Percentiles rank a stretch among this genome's conserved stretches.
phyloP scores from a whole-genome alignment of 1,140 invertebrate genomes.

The Drosophila ercepeae region DNA sequence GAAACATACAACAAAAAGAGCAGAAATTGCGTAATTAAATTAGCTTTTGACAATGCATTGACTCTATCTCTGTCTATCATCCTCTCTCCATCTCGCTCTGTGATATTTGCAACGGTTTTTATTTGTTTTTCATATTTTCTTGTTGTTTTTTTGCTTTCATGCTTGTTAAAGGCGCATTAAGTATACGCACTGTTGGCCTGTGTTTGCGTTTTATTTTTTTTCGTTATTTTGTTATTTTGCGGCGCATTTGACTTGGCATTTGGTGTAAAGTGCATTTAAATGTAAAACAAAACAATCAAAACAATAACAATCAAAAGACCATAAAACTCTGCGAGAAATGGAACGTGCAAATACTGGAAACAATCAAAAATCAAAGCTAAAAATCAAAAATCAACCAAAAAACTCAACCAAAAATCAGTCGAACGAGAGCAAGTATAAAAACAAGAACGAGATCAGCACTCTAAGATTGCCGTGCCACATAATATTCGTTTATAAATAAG shows the following conservation, averaged over 20 bases:
- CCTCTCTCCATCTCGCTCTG: not conserved
- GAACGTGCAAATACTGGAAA: conserved; percentile 44
- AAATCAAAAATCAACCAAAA: conserved; percentile 15
- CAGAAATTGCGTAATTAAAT: conserved; percentile 64
- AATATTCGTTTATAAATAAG: conserved; percentile 76
- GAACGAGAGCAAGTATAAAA: conserved; percentile 4
- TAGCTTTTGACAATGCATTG: conserved; percentile 58
- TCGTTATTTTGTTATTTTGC: conserved; percentile 31
- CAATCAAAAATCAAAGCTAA: conserved; percentile 19
- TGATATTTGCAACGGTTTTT: not conserved
- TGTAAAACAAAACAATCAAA: conserved; percentile 46
- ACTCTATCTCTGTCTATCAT: not conserved
- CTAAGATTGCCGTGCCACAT: conserved; percentile 42
- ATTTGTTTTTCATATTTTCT: conserved; percentile 6
- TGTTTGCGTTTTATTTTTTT: conserved; percentile 23
- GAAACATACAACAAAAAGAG: too few relatives aligned
- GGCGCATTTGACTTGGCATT: conserved; percentile 57
- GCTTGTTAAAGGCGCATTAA: conserved; percentile 56
- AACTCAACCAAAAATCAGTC: not conserved
- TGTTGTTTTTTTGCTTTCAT: conserved; percentile 22
- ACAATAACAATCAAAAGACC: conserved; percentile 39
- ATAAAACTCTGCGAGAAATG: conserved; percentile 25
- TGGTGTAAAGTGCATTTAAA: conserved; percentile 42
- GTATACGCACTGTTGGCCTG: conserved; percentile 58
- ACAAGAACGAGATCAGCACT: conserved; percentile 33